These are phyloP conservation scores for Drosophila setifemur DNA, from an alignment of 1,140 invertebrate species.

Conservation along the genomic window DNA sequence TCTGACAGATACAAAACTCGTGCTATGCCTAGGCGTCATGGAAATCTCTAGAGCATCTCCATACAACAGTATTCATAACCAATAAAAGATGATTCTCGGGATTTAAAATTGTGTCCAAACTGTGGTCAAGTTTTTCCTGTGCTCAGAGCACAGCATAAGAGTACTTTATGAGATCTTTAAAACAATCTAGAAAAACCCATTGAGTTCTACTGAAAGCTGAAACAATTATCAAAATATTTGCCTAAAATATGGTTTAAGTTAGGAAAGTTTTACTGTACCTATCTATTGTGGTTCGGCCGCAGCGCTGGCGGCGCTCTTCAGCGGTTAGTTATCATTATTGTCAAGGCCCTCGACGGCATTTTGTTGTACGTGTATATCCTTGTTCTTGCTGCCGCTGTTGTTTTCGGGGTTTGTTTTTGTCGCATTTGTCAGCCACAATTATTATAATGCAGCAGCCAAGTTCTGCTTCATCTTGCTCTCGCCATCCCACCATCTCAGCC, in stretches of 20 bases:
- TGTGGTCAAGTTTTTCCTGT: too few relatives aligned
- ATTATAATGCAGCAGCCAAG: constrained; percentile 63
- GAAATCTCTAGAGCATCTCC: too few relatives aligned
- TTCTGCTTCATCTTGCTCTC: constrained; percentile 4
- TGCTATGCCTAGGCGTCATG: too few relatives aligned
- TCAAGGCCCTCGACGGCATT: constrained; percentile 55
- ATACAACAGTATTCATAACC: too few relatives aligned
- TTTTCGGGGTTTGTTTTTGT: constrained; percentile 42
- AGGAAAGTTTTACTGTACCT: background rate
- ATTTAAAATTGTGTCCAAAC: too few relatives aligned
- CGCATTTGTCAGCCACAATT: constrained; percentile 73
- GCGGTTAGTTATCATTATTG: constrained; percentile 77
- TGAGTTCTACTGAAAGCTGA: too few relatives aligned
- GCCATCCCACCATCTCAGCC: background rate
- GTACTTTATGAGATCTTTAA: too few relatives aligned
- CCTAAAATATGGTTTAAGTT: background rate
- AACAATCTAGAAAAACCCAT: too few relatives aligned
- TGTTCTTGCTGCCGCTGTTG: constrained; percentile 25
- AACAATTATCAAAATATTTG: background rate
- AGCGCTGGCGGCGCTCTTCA: constrained; percentile 55
- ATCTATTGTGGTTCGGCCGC: constrained; percentile 15
- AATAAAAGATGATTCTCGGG: too few relatives aligned
- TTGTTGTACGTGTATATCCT: constrained; percentile 37
- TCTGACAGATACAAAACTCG: too few relatives aligned
- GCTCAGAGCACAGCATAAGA: too few relatives aligned